Base-by-base conservation (phyloP, 2,888 invertebrate species). In the Drosophila atripex region DNA sequence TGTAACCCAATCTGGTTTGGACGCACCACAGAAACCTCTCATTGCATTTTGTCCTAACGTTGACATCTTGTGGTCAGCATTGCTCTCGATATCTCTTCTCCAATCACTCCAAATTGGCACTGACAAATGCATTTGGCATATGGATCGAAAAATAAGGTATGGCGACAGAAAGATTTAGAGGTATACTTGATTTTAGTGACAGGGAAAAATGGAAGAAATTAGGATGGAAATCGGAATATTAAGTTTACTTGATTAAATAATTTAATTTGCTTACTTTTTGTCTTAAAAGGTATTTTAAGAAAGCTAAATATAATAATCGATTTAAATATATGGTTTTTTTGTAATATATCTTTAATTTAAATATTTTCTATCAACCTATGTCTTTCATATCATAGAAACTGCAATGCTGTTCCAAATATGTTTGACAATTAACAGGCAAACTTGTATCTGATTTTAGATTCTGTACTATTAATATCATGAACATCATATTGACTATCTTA, bases 31-130 rank as follows among this genome's bases (percentile, higher is more conserved):
- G 60, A 80, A 76, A 76, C 73, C 74, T 71, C 83, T 68, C 79
- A 83, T 64, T 83, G 82, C 82, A 83, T 86, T 83, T 83, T 86
- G 84, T 86, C 80, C 82, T 80, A 83, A 86, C 86, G 75, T 86
- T 80, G 80, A 83, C 80, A 80, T 71, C 71, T 58, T 86, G 80
- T 80, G 80, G 80, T 80, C 84, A 69, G 49, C 32, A 54, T 12
- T 41, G 69, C 68, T 49, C 76, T 58, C 66, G 49, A 49, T 45
- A 28, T 23, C 12, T 16, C 65, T 45, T 23, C 65, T 51, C 16
- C 51, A 64, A 64, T 79, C 83, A 76, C 49, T 45, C 66, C 71
- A 80, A 85, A 80, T 80, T 61, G 57, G 60, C 54, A 68, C 51
- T 72, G 80, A 80, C 80, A 80, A 80, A 82, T 85, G 86, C 78